Base-by-base conservation (phyloP, 2,113 vertebrate species). In the Austrofundulus limnaeus region DNA sequence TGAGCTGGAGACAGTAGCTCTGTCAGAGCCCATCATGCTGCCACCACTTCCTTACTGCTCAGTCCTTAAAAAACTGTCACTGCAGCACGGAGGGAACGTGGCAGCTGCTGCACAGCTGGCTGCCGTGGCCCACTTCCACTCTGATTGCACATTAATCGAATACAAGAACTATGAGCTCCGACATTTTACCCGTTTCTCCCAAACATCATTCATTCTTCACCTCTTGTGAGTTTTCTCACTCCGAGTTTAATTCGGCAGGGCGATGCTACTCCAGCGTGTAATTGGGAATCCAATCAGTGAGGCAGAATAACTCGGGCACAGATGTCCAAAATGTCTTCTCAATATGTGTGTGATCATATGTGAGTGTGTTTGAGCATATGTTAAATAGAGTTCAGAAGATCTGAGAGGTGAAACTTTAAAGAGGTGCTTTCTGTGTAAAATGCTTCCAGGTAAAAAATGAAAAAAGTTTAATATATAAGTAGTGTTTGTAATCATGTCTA, bases 191-290 rank as follows among this genome's bases (percentile, higher is more conserved):
- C 74, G 54, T 48, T 70, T 52, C 80, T 74, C 66, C 53, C 42
- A 61, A 43, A 73, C 76, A 48, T 62, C 80, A 81, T 88, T 80
- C 49, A 85, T 88, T 85, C 87, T 86, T 87, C 61, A 87, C 61
- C 0, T 39, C 55, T 65, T 15, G 11, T 5, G 65, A 77, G 77
- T 53, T 78, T 66, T 83, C 56, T 31, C 76, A 10, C 17, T 78
- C 64, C 13, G 51, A 70, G 77, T 74, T 84, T 66, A 85, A 83
- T 84, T 69, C 56, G 41, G 64, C 80, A 61, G 66, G 45, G 75
- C 72, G 68, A 83, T 43, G 56, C 83, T 91, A 90, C 88, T 90
- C 86, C 84, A 89, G 88, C 83, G 69, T 90, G 85, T 90, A 88
- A 90, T 87, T 86, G 81, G 34, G 79, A 75, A 86, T 80, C 58